A percentile compares a stretch with the other conserved stretches of the same genome.
These are phyloP conservation scores for Nymphalis urticae DNA, from an alignment of 2,888 invertebrate species.

Conservation along the genomic window DNA sequence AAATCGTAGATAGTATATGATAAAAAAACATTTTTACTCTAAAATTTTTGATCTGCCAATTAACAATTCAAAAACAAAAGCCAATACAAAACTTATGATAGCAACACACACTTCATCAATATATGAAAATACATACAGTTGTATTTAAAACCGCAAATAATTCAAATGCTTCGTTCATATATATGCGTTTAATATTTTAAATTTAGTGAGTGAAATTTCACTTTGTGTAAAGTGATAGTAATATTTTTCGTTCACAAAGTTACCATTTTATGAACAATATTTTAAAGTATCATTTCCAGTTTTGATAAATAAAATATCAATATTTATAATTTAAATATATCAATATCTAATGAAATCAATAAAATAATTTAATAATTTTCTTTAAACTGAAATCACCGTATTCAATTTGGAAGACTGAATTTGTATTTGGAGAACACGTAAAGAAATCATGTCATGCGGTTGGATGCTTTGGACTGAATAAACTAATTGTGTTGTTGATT, in stretches of 20 bases:
- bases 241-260: background rate
- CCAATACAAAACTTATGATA: background rate
- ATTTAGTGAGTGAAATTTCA: background rate
- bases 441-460: too few species aligned
- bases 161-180: background rate
- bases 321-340: too few species aligned
- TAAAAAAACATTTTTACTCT: background rate
- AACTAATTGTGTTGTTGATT: too few species aligned
- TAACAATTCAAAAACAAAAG: slow-evolving; percentile 5
- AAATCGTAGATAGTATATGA: background rate
- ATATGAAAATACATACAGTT: background rate
- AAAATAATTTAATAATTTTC: too few species aligned
- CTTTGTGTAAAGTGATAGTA: background rate
- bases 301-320: too few species aligned
- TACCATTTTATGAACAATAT: background rate
- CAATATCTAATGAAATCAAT: too few species aligned
- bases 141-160: slow-evolving; percentile 9
- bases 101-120: background rate
- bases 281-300: too few species aligned
- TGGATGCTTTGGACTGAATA: too few species aligned
- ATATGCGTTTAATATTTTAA: slow-evolving; percentile 21
- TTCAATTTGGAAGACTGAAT: too few species aligned
- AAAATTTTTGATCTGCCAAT: slow-evolving; percentile 2
- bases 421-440: too few species aligned
- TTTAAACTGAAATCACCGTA: too few species aligned